These are phyloP conservation scores for Beris morrisii DNA, from an alignment of 2,888 invertebrate genomes.

Conservation along the genomic window DNA sequence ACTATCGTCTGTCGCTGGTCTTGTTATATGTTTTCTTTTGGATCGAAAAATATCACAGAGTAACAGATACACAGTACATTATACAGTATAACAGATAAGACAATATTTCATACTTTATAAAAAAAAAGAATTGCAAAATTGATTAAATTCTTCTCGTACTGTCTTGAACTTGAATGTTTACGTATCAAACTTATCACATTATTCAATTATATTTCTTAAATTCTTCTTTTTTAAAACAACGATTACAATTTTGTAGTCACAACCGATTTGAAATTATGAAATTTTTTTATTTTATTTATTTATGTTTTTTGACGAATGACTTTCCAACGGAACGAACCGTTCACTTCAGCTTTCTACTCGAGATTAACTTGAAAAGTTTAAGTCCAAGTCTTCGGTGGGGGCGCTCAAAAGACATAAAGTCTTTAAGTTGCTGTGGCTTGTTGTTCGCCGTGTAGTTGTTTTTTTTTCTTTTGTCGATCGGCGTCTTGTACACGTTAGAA, in stretches of 20 bases:
- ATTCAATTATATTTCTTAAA: no score
- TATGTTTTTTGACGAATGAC: no score
- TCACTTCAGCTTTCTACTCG: constrained; percentile 33
- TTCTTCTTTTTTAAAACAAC: no score
- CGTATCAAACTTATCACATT: no score
- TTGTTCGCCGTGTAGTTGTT: background rate
- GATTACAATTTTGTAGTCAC: no score
- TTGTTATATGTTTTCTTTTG: background rate
- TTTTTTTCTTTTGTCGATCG: background rate
- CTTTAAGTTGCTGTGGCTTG: constrained; percentile 17
- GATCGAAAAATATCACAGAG: constrained; percentile 21
- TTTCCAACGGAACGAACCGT: constrained; percentile 25
- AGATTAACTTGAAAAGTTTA: constrained; percentile 30
- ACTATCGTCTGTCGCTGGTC: constrained; percentile 1
- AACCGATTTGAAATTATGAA: no score
- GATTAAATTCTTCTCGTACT: no score
- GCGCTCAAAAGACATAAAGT: constrained; percentile 25
- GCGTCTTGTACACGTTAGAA: no score
- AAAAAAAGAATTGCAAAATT: no score
- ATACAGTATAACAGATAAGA: constrained; percentile 16
- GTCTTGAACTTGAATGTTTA: no score
- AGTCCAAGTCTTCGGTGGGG: constrained; percentile 23
- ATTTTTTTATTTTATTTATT: no score
- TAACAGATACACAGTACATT: constrained; percentile 24
- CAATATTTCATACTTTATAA: constrained; percentile 1